Base-by-base conservation (phyloP, 2,113 vertebrate genomes). In the Coregonus clupeaformis region DNA sequence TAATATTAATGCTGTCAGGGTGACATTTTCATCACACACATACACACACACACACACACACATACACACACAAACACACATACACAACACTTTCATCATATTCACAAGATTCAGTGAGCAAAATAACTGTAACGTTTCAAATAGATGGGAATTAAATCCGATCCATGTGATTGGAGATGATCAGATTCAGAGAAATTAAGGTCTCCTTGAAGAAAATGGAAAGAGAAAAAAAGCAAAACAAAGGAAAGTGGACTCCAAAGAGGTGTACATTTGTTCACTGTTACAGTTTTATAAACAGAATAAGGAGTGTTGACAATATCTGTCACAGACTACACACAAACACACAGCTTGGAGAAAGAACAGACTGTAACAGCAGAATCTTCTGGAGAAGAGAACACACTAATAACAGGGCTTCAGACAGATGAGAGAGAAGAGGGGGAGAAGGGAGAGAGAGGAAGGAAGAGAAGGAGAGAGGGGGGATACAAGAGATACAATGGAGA, bases 341-440 rank as follows among this genome's bases (percentile, higher is more conserved):
- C 72, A 73, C 71, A 72, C 65, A 45, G 5, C 57, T 72, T 30
- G 45, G n/a, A 57, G 29, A 69, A n/a, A 25, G 12, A 42, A 45
- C n/a, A 64, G 25, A 16, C 69, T 42, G 14, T 18, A 67, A 66
- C 65, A 32, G 65, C 71, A 71, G 75, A 29, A 71, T 1, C 0
- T 27, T 5, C 9, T 30, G 47, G 24, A 78, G n/a, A 79, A 32
- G 24, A 36, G 73, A 65, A 68, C 63, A 74, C 30, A 73, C 32
- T 78, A 67, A 84, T 82, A 65, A 80, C 69, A 65, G 65, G 82
- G 65, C 81, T 82, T 76, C 36, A 68, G 24, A 5, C 22, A 68
- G 66, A 18, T 71, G 68, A 83, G 16, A 62, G 68, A 29, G 66
- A 68, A 32, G 47, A 22, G 47, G 25, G 52, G 9, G 12, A 30